Evolutionary conservation across 2,888 invertebrate genomes (phyloP).

Genomic region (Harpagoxenus sublaevis): DNA sequence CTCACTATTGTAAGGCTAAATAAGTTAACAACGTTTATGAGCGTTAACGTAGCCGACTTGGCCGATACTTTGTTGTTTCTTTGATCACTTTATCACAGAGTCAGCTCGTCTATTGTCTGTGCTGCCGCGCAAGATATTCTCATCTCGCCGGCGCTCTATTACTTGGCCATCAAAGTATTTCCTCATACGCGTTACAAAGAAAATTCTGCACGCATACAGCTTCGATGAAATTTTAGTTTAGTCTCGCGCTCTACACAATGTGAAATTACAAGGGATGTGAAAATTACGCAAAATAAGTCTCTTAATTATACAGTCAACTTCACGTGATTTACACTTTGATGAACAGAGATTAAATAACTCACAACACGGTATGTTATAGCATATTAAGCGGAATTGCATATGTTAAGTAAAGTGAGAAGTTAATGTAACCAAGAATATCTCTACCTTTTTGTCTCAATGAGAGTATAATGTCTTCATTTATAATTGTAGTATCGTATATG

Average conservation of each 20-base stretch:
- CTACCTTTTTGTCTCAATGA: background rate
- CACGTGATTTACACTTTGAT: slow-evolving; percentile 10
- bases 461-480: background rate
- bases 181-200: slow-evolving; percentile 67
- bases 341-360: slow-evolving; percentile 2
- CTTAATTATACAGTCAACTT: background rate
- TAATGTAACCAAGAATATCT: background rate
- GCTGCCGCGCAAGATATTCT: slow-evolving; percentile 59
- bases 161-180: slow-evolving; percentile 44
- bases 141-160: slow-evolving; percentile 54
- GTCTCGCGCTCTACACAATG: slow-evolving; percentile 48
- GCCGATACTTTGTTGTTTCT: slow-evolving; percentile 57
- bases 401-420: background rate
- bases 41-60: slow-evolving; percentile 25
- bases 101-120: slow-evolving; percentile 34
- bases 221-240: slow-evolving; percentile 67
- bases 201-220: slow-evolving; percentile 63
- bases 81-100: slow-evolving; percentile 64
- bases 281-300: slow-evolving; percentile 22
- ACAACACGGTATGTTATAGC: background rate
- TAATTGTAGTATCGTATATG: background rate
- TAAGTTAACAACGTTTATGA: slow-evolving; percentile 20
- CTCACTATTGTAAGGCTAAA: background rate
- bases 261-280: slow-evolving; percentile 68
- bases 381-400: background rate